Conservation (phyloP, 2,113 vertebrate genomes). For the Theristicus caerulescens region DNA sequence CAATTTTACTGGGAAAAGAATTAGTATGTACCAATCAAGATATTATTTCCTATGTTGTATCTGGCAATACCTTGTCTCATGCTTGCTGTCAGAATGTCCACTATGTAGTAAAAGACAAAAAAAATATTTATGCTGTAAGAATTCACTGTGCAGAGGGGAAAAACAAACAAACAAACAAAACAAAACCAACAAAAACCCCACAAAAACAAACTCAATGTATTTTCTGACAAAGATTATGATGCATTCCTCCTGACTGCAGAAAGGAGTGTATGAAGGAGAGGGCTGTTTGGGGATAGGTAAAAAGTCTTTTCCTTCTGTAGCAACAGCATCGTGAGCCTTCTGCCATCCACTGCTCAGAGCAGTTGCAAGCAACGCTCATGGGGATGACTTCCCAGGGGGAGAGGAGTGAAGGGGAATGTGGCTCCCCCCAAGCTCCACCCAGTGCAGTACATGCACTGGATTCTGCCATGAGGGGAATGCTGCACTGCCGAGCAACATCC, state of each 20-base stretch:
- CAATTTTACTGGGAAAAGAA: not conserved
- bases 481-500: not conserved
- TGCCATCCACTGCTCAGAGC: not conserved
- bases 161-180: not conserved
- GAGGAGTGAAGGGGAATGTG: not conserved
- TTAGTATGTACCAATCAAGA: not conserved
- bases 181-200: not conserved
- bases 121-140: not conserved
- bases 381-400: not conserved
- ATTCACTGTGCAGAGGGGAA: not conserved
- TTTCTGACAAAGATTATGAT: not conserved
- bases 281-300: not conserved
- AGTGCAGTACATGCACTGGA: not conserved
- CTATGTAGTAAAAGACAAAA: not conserved
- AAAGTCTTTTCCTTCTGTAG: not conserved
- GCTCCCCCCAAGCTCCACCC: not conserved
- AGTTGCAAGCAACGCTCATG: not conserved
- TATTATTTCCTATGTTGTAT: not conserved
- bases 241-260: rapidly evolving
- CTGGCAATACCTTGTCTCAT: not conserved
- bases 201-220: not conserved
- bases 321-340: not conserved
- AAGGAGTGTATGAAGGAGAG: not conserved
- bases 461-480: not conserved
- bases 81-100: not conserved